Percentiles rank a stretch among this genome's conserved stretches.
phyloP scores from a whole-genome alignment of 2,113 vertebrate species.

The Trematocara variabile region DNA sequence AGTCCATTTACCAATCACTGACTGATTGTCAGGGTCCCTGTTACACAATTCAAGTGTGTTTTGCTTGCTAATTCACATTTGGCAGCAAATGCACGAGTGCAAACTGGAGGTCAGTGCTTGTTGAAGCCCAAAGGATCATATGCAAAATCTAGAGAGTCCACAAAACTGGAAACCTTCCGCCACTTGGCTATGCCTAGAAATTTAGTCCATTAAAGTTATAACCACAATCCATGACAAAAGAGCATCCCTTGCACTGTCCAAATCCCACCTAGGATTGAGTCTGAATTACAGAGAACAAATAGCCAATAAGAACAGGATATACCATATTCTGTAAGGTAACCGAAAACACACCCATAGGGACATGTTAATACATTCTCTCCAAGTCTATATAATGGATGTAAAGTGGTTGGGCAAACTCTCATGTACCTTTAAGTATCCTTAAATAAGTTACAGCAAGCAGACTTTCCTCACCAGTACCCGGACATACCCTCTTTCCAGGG shows the following conservation, averaged over 20 bases:
- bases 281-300: not conserved
- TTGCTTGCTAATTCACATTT: not conserved
- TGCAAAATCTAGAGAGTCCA: not conserved
- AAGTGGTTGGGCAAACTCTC: not conserved
- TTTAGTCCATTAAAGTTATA: not conserved
- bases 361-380: not conserved
- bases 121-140: not conserved
- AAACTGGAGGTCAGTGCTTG: not conserved
- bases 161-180: not conserved
- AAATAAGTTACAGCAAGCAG: not conserved
- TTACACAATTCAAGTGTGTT: not conserved
- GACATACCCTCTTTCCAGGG: not conserved
- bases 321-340: not conserved
- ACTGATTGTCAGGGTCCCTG: not conserved
- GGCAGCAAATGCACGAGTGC: not conserved
- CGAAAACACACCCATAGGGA: not conserved
- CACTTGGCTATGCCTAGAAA: not conserved
- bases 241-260: not conserved
- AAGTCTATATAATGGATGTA: not conserved
- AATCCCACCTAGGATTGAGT: not conserved
- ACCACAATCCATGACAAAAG: not conserved
- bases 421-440: not conserved
- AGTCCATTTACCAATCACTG: not conserved
- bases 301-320: not conserved
- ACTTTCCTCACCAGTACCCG: not conserved